These are phyloP conservation scores for Siderastrea radians DNA, from an alignment of 92 coral and sea anemone genomes.

Conservation along the genomic window DNA sequence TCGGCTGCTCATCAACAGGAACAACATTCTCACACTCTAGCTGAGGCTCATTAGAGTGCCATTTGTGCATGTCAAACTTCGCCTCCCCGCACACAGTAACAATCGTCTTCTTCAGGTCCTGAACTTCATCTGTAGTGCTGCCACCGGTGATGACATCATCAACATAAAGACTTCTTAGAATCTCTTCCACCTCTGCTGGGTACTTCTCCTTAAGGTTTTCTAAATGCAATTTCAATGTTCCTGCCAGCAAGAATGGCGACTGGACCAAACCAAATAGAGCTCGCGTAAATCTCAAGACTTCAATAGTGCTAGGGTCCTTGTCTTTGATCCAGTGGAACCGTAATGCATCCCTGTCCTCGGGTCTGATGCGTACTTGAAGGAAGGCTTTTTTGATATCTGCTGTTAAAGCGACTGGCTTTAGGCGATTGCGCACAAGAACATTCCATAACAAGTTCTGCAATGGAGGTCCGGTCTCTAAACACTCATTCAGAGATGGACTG, in stretches of 20 bases:
- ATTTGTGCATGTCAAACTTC: constrained; percentile 67
- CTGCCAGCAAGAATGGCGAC: constrained; percentile 63
- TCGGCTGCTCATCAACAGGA: constrained; percentile 45
- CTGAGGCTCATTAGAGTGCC: constrained; percentile 75
- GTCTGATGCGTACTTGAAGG: no score
- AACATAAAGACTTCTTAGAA: constrained; percentile 59
- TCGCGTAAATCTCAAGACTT: constrained; percentile 53
- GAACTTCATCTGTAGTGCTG: constrained; percentile 47
- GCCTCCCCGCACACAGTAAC: constrained; percentile 62
- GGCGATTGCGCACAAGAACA: background rate
- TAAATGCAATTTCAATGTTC: constrained; percentile 36
- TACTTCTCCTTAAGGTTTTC: constrained; percentile 28
- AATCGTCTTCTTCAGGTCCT: constrained; percentile 57
- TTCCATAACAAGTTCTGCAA: constrained; percentile 7
- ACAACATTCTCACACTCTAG: constrained; percentile 54
- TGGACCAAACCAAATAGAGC: constrained; percentile 63
- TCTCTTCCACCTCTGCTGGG: constrained; percentile 63
- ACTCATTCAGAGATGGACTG: constrained; percentile 55
- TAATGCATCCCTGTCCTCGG: background rate
- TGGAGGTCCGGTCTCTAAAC: constrained; percentile 67
- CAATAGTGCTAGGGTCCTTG: background rate
- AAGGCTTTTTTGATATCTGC: no score
- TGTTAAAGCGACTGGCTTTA: background rate
- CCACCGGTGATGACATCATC: constrained; percentile 75
- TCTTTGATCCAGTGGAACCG: no score